A percentile compares a stretch with the other conserved stretches of the same genome.
Evolutionary conservation across 2,888 invertebrate genomes (phyloP).

Genomic region (Graphium colonna): DNA sequence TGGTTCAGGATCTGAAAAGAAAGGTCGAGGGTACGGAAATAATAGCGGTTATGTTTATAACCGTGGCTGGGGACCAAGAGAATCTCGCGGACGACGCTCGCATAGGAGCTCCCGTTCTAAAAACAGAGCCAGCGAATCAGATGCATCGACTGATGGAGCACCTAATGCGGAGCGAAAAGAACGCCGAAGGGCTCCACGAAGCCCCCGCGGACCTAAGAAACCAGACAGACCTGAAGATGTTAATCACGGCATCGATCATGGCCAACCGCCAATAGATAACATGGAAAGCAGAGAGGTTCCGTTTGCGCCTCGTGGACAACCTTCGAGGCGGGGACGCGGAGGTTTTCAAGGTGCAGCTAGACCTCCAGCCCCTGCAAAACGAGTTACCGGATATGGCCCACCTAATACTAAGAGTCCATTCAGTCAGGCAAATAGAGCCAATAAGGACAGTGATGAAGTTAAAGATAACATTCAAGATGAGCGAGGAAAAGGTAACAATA

Average conservation of each 20-base stretch:
- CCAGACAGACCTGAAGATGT: slow-evolving; percentile 80
- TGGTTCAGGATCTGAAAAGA: slow-evolving; percentile 72
- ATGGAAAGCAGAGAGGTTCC: slow-evolving; percentile 81
- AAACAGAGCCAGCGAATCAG: slow-evolving; percentile 84
- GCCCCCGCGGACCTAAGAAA: slow-evolving; percentile 81
- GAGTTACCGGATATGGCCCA: slow-evolving; percentile 89
- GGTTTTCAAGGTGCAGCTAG: slow-evolving; percentile 67
- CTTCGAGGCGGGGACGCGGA: slow-evolving; percentile 91
- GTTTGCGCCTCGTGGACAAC: slow-evolving; percentile 93
- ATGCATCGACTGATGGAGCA: slow-evolving; percentile 86
- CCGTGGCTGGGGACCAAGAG: slow-evolving; percentile 71
- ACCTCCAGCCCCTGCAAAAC: slow-evolving; percentile 77
- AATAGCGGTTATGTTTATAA: slow-evolving; percentile 52
- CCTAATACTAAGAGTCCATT: slow-evolving; percentile 87
- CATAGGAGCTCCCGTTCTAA: slow-evolving; percentile 70
- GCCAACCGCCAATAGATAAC: slow-evolving; percentile 41
- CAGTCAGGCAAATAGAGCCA: slow-evolving; percentile 68
- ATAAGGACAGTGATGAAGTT: slow-evolving; percentile 60
- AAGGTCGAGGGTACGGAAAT: slow-evolving; percentile 72
- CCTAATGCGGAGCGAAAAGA: slow-evolving; percentile 76
- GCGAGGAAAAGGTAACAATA: slow-evolving; percentile 80
- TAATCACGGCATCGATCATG: slow-evolving; percentile 45
- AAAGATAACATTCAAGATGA: slow-evolving; percentile 76
- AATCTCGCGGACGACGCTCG: slow-evolving; percentile 73
- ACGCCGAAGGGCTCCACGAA: slow-evolving; percentile 75